Evolutionary conservation across 2,113 vertebrate species (phyloP).

Genomic region (Dasyprocta punctata): DNA sequence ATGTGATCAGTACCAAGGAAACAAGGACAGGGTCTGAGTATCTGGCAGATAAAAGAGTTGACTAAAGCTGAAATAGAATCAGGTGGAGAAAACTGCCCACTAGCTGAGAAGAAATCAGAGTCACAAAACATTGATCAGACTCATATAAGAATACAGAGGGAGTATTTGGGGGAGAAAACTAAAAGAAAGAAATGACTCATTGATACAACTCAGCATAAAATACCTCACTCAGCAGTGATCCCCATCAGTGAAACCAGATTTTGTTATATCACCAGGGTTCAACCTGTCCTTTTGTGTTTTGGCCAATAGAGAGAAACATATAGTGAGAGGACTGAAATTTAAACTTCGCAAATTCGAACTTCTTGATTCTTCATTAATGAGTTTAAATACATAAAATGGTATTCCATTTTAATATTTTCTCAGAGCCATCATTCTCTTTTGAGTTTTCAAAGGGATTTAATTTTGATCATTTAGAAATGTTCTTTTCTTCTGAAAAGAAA

Average conservation of each 20-base stretch:
- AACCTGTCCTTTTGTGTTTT: not conserved
- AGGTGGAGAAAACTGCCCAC: not conserved
- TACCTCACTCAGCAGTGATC: not conserved
- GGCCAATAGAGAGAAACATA: not conserved
- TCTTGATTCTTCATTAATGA: not conserved
- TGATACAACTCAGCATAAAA: not conserved
- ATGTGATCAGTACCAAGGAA: not conserved
- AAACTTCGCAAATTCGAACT: constrained; percentile 29
- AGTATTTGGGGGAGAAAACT: not conserved
- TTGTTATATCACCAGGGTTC: constrained; percentile 7
- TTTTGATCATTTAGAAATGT: constrained; percentile 67
- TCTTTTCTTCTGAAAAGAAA: constrained; percentile 60
- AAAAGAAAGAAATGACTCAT: not conserved
- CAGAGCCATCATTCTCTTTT: constrained; percentile 12
- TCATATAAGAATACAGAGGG: not conserved
- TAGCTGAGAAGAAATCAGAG: not conserved
- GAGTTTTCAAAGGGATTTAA: constrained; percentile 47
- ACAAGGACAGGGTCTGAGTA: not conserved
- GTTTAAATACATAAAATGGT: not conserved
- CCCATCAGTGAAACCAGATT: not conserved
- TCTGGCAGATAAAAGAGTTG: not conserved
- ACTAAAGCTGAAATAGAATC: not conserved
- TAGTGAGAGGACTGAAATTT: not conserved
- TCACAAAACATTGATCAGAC: not conserved
- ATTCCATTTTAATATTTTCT: constrained; percentile 36